phyloP scores from a whole-genome alignment of 2,797 vertebrate species.

The Bradypus variegatus region DNA sequence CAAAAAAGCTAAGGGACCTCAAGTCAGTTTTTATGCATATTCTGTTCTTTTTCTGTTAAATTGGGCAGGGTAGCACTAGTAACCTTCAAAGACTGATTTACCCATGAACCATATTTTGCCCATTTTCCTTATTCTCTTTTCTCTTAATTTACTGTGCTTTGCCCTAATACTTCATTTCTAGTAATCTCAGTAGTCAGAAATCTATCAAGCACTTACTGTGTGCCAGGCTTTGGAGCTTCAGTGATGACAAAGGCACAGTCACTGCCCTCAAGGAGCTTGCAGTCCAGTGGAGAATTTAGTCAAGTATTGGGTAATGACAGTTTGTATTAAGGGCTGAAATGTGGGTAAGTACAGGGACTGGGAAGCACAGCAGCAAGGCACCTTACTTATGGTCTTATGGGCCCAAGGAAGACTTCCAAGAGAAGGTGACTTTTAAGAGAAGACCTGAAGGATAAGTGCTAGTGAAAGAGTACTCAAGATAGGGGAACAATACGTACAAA shows the following conservation, averaged over 20 bases:
- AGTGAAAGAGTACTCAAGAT: neutral
- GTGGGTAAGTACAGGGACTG: neutral
- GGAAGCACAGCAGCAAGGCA: neutral
- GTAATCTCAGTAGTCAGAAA: neutral
- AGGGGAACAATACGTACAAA: neutral
- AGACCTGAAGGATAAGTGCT: neutral
- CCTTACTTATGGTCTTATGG: neutral
- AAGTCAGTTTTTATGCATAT: neutral
- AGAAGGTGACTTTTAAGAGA: neutral
- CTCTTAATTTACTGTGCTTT: neutral
- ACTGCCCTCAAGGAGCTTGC: neutral
- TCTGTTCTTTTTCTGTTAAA: slow-evolving; percentile 1
- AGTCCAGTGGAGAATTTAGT: neutral
- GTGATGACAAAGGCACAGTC: neutral
- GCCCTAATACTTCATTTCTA: neutral
- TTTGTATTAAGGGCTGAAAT: neutral
- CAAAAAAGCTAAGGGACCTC: neutral
- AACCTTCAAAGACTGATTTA: neutral
- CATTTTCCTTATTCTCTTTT: neutral
- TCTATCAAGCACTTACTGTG: neutral
- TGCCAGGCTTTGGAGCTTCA: neutral
- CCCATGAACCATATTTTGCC: neutral
- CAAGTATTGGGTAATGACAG: neutral
- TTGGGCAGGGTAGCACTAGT: neutral
- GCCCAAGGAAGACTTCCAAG: neutral